phyloP scores from a whole-genome alignment of 2,888 invertebrate genomes.

The Rhaphigaster nebulosa region DNA sequence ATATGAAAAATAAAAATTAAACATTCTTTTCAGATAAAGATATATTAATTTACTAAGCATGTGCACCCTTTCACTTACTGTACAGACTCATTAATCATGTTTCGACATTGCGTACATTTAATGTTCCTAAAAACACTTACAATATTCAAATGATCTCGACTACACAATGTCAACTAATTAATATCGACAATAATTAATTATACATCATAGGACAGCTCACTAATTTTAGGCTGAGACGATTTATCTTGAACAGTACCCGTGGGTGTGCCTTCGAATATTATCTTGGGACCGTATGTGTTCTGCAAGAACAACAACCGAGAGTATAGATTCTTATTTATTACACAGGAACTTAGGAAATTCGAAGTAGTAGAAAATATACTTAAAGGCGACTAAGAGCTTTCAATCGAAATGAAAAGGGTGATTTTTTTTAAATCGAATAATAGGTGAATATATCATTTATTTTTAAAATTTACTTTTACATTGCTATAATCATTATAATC shows the following conservation, averaged over 20 bases:
- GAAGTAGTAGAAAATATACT: too few species aligned
- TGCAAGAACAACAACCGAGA: background rate
- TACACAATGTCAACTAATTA: conserved; percentile 38
- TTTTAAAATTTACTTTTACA: too few species aligned
- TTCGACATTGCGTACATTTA: background rate
- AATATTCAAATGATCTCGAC: conserved; percentile 14
- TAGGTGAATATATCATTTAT: too few species aligned
- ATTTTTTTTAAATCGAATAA: too few species aligned
- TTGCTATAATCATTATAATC: too few species aligned
- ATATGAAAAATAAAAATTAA: too few species aligned
- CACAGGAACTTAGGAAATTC: too few species aligned
- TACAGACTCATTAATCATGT: background rate
- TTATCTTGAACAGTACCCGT: background rate
- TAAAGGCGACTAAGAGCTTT: too few species aligned
- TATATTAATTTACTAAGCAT: background rate
- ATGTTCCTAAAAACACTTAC: conserved; percentile 2
- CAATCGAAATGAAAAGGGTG: too few species aligned
- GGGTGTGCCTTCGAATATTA: background rate
- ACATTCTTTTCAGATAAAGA: background rate
- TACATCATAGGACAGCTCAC: background rate
- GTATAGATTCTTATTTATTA: too few species aligned
- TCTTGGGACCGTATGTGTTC: background rate
- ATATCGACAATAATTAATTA: conserved; percentile 39
- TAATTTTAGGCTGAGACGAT: conserved; percentile 1
- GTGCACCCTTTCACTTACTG: background rate